Base-by-base conservation (phyloP, 92 coral and sea anemone species). In the Ricordea florida region DNA sequence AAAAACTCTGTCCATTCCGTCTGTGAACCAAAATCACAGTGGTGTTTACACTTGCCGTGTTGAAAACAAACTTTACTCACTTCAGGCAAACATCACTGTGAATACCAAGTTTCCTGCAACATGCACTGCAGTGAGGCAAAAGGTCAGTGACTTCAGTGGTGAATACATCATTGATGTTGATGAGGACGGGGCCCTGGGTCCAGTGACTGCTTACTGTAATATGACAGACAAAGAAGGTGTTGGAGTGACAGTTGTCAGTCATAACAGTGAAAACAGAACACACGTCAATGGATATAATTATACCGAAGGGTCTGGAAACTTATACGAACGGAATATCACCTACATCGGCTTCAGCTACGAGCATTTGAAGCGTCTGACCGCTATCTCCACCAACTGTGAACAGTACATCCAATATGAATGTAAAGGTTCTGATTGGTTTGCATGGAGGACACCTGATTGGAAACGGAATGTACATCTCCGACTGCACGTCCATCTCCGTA, bases 181-280 rank as follows among this genome's bases (percentile, higher is more conserved):
- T 33, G 74, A 30, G 3, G 74, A 47, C 31, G 45, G 22, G 13
- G 74, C 58, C 23, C 55, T 11, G 40, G 41, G 41, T 40, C 65
- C 83, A 8, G 49, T 77, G 51, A 18, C 42, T 10, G 83, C 41
- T 27, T 66, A 18, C 36, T 76, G 82, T 16, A 46, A 76, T 38
- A 63, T 76, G 82, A 76, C 64, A 1, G 69, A 55, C 69, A 50
- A 64, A 21, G 72, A 30, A 6, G 57, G 72, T 0, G 18, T 64
- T 17, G 72, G 72, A 30, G 57, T 66, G 76, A 66, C 83, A 66
- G 72, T 25, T 57, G 72, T 77, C 42, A 59, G 76, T 28, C 83
- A 77, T 20, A 57, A 77, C 66, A 61, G 81, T 30, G 83, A 63
- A 17, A 24, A 35, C 16, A 63, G 74, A 38, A 50, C 37, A 8